A percentile compares a stretch with the other conserved stretches of the same genome.
These are phyloP conservation scores for Dicerorhinus sumatrensis DNA, from an alignment of 2,113 vertebrate genomes.

Conservation along the genomic window DNA sequence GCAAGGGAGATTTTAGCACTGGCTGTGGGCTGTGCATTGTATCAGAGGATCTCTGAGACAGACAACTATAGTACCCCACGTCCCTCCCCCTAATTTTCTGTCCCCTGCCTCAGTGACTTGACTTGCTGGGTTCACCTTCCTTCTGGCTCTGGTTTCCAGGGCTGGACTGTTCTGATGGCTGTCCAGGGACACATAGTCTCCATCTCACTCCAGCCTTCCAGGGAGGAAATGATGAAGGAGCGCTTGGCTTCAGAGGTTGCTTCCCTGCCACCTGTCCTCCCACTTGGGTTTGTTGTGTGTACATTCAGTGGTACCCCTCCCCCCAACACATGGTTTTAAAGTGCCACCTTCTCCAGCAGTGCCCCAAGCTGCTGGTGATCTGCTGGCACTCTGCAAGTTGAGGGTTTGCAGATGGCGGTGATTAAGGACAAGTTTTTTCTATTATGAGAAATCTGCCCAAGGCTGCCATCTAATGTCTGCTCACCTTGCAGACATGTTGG, in stretches of 20 bases:
- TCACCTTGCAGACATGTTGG: constrained; percentile 44
- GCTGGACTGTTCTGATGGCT: neutral
- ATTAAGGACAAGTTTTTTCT: constrained; percentile 58
- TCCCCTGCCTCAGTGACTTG: neutral
- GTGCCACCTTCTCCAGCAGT: neutral
- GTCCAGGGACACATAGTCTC: neutral
- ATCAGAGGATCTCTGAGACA: neutral
- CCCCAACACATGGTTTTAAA: neutral
- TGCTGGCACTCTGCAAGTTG: neutral
- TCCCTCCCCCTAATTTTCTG: neutral
- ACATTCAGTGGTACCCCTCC: neutral
- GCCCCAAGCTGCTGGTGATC: neutral
- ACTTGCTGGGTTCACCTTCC: neutral
- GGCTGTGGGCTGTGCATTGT: neutral
- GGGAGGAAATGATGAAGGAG: neutral
- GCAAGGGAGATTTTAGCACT: neutral
- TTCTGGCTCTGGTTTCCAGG: neutral
- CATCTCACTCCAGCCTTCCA: neutral
- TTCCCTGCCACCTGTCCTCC: neutral
- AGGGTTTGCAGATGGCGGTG: constrained; percentile 29
- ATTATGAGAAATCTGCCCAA: neutral
- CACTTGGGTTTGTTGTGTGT: neutral
- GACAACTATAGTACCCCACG: neutral
- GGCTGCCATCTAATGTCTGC: constrained; percentile 10
- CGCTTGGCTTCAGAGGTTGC: neutral